Evolutionary conservation across 2,888 invertebrate genomes (phyloP).

Genomic region (Apamea monoglypha): DNA sequence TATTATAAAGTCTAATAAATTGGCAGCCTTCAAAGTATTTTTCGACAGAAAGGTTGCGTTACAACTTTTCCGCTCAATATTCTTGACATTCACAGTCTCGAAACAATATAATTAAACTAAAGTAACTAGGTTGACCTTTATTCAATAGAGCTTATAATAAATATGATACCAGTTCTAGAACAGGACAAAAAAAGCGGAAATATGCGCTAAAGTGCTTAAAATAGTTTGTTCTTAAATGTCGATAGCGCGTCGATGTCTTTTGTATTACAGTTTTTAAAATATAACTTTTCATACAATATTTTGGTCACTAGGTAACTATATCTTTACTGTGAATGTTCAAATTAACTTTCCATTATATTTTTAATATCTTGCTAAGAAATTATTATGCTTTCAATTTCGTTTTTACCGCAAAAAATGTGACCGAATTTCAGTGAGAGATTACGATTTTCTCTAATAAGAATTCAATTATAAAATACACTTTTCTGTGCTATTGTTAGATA

Average conservation of each 20-base stretch:
- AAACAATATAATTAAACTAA: slow-evolving; percentile 37
- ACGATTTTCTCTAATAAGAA: slow-evolving; percentile 25
- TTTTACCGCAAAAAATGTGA: slow-evolving; percentile 21
- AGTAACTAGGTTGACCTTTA: slow-evolving; percentile 51
- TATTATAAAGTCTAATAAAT: background rate
- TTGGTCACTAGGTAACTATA: background rate
- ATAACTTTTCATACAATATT: background rate
- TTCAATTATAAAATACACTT: slow-evolving; percentile 13
- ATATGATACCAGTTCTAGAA: slow-evolving; percentile 46
- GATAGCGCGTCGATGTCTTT: slow-evolving; percentile 79
- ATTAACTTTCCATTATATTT: background rate
- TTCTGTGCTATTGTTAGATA: slow-evolving; percentile 22
- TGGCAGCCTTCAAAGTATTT: background rate
- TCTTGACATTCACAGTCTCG: slow-evolving; percentile 45
- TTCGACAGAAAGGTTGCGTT: background rate
- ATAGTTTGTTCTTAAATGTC: background rate
- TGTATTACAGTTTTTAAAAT: slow-evolving; percentile 56
- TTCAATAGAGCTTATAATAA: slow-evolving; percentile 28
- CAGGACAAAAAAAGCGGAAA: slow-evolving; percentile 34
- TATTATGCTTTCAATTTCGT: background rate
- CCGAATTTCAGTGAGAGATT: slow-evolving; percentile 10
- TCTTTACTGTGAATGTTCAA: background rate
- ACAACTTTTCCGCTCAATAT: slow-evolving; percentile 29
- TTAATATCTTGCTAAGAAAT: background rate
- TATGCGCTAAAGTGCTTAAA: background rate